phyloP scores from a whole-genome alignment of 2,888 invertebrate species.

The Lagria hirta region DNA sequence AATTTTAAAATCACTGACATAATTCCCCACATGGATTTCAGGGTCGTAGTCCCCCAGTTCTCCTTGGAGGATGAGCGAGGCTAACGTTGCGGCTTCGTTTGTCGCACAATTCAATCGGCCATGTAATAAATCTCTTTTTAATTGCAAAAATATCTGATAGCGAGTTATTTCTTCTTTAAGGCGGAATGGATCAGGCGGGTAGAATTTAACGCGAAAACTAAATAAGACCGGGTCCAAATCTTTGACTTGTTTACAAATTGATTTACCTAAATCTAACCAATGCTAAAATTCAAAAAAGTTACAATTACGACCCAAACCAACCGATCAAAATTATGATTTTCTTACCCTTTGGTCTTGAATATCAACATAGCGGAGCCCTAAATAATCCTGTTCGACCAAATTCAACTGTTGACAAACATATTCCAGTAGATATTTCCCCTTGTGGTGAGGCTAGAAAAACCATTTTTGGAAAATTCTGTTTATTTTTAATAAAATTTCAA shows the following conservation, averaged over 20 bases:
- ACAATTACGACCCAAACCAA: too few species aligned
- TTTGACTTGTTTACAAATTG: constrained; percentile 89
- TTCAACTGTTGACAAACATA: constrained; percentile 88
- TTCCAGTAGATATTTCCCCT: constrained; percentile 86
- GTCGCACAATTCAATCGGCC: constrained; percentile 91
- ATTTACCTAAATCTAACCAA: constrained; percentile 90
- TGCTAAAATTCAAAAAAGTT: constrained; percentile 61
- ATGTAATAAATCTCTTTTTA: constrained; percentile 92
- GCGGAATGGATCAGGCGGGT: constrained; percentile 91
- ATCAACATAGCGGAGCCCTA: constrained; percentile 91
- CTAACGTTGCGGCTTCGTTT: constrained; percentile 85
- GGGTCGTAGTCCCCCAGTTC: constrained; percentile 94
- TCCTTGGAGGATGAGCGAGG: constrained; percentile 91
- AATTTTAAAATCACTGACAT: constrained; percentile 88
- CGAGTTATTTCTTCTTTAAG: constrained; percentile 93
- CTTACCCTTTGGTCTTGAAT: constrained; percentile 82
- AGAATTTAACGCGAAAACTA: constrained; percentile 96
- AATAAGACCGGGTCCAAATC: constrained; percentile 90
- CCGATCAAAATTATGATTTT: too few species aligned
- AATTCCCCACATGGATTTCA: constrained; percentile 82
- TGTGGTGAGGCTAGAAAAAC: constrained; percentile 78
- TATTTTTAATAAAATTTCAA: constrained; percentile 11
- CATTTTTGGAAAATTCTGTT: constrained; percentile 17
- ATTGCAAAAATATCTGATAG: constrained; percentile 91
- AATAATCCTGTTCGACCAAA: constrained; percentile 91